Evolutionary conservation across 64 coral and sea anemone species (phyloP).

Genomic region (Porites australiensis): DNA sequence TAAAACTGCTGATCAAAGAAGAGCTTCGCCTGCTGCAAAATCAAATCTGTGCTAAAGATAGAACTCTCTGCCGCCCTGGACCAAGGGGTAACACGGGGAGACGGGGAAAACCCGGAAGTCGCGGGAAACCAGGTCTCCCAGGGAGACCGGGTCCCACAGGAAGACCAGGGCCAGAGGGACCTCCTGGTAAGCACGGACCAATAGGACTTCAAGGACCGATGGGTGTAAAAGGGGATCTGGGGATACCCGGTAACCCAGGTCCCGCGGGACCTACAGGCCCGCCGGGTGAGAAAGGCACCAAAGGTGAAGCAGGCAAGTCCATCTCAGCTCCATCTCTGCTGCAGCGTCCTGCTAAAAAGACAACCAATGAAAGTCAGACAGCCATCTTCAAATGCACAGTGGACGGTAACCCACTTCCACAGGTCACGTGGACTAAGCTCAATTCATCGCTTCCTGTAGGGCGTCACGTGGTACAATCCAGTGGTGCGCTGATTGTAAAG

Average conservation of each 20-base stretch:
- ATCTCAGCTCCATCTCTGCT: conserved; percentile 44
- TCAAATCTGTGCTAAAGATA: conserved; percentile 14
- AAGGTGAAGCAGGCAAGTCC: conserved; percentile 30
- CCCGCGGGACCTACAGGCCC: conserved; percentile 26
- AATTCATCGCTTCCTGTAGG: no score
- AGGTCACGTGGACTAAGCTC: no score
- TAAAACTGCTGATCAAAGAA: no score
- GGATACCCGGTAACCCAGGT: conserved; percentile 27
- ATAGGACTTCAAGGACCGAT: not conserved
- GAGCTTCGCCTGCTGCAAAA: no score
- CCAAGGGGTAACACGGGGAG: conserved; percentile 42
- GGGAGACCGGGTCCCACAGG: not conserved
- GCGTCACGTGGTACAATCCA: no score
- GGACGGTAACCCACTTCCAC: conserved; percentile 15
- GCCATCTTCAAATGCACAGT: conserved; percentile 22
- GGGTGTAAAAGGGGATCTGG: conserved; percentile 10
- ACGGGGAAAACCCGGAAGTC: conserved; percentile 21
- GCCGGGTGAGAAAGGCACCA: conserved; percentile 26
- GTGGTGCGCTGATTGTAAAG: no score
- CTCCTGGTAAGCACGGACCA: no score
- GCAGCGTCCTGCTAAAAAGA: conserved; percentile 2
- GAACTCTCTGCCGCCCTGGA: conserved; percentile 41
- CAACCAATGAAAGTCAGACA: not conserved
- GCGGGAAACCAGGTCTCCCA: no score
- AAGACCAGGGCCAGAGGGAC: not conserved